Evolutionary conservation across 2,113 vertebrate species (phyloP), one percentile per base, ranked within the genome.

Genomic region (Oncorhynchus mykiss): DNA sequence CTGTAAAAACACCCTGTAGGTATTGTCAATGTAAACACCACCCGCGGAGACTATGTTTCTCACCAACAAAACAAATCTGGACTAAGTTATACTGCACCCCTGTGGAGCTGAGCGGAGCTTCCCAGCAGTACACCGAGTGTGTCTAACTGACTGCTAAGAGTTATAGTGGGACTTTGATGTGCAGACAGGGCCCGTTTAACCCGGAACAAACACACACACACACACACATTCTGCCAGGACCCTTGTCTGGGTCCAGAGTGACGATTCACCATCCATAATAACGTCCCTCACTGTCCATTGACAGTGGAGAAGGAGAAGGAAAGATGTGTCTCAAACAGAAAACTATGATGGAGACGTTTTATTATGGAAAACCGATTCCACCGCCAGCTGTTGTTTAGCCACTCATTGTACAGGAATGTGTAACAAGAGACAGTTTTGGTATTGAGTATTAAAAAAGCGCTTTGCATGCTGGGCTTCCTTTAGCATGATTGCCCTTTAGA

Each of bases 141-240:
- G 20, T 59, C 71, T 49, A 25, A 75, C 74, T 71, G 80, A 76
- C 80, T 83, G 81, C 39, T 24, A n/a, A 64, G 74, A 82, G 81
- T 83, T 86, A 86, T 77, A 76, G 76, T 71, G 81, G 74, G 70
- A 84, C 90, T 90, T 91, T 91, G 86, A 92, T 91, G 83, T 89
- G 71, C 54, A 51, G 87, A 87, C 90, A 90, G 83, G 79, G 65
- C 31, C 72, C 39, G 78, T 84, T 86, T 84, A 14, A 73, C 34
- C 34, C 34, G 1, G 34, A 34, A 34, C 34, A 34, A 1, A 34
- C 34, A 34, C 64, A 76, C 31, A 31, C 29, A 29, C 29, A 73
- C 60, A 71, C 24, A 51, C 67, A 72, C 60, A 25, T 80, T 87
- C 79, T 20, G 68, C 72, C 62, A 59, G 71, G 20, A n/a, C 59